Base-by-base conservation (phyloP, 2,797 vertebrate species). In the Ambastaia sidthimunki region DNA sequence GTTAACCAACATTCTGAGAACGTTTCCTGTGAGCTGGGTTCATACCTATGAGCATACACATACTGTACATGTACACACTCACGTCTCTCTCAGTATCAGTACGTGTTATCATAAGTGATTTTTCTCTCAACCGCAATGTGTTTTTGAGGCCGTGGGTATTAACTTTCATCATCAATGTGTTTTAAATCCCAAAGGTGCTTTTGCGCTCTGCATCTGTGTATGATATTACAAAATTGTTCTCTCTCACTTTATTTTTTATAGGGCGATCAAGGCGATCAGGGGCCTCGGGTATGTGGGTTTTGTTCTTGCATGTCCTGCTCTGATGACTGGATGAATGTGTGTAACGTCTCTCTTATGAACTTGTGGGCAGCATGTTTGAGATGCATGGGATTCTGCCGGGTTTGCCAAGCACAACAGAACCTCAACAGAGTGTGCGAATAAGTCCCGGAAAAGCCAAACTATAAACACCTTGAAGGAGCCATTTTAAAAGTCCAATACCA, bases 261-360 rank as follows among this genome's bases (percentile, higher is more conserved):
- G 98, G 98, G 98, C 90, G 98, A 99, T 95, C 97, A 98, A 95
- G 98, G 98, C 84, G 97, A 99, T 93, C 97, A 99, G 92, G 97
- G 98, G 89, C 97, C 98, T 84, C 96, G 98, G 97, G 98, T 99
- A 98, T 95, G 98, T 67, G 70, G 78, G 21, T 88, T 86, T 87
- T 55, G 28, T 65, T 54, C 16, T 25, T 52, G 57, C 84, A 90
- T 90, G 86, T 65, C 67, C 34, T 81, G 15, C 60, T 80, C 23
- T 85, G 72, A 89, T 91, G 89, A 85, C 62, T 88, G 87, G 83
- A 89, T 86, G 83, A 88, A 86, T 90, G 88, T 87, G 72, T 87
- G 79, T 80, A 76, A 83, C 89, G 75, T 87, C 70, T 83, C 86
- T 76, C 83, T 7, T 50, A 87, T 83, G 78, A 79, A 87, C 86